Evolutionary conservation across 1,140 invertebrate species (phyloP).

Genomic region (Anagrus nilaparvatae): DNA sequence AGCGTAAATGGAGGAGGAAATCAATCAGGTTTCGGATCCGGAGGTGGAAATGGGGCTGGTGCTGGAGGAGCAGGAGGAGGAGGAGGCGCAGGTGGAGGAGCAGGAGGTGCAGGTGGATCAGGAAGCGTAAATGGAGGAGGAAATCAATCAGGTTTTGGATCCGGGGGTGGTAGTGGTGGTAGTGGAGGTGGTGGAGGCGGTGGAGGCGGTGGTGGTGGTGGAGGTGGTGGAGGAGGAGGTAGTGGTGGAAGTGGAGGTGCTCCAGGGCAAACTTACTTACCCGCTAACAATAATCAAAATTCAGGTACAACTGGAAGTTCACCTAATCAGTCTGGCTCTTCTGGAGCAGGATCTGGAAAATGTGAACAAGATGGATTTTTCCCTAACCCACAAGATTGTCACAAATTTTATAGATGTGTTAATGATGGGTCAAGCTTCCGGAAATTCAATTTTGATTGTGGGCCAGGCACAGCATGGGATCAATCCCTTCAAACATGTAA

Average conservation of each 20-base stretch:
- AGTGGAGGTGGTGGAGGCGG: slow-evolving; percentile 21
- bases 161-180: slow-evolving; percentile 16
- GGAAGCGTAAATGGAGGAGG: not conserved
- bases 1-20: no score
- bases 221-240: no score
- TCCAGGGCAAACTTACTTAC: slow-evolving; percentile 8
- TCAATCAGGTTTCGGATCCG: no score
- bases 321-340: slow-evolving; percentile 47
- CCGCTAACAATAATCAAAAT: no score
- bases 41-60: slow-evolving; percentile 15
- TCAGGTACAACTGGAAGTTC: slow-evolving; percentile 8
- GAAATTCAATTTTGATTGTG: slow-evolving; percentile 30
- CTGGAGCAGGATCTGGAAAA: slow-evolving; percentile 53
- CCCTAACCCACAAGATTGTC: slow-evolving; percentile 48
- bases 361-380: slow-evolving; percentile 56
- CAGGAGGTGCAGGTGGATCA: not conserved
- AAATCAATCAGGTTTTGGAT: no score
- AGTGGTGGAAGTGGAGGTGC: not conserved
- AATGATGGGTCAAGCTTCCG: slow-evolving; percentile 32
- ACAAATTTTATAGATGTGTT: slow-evolving; percentile 48
- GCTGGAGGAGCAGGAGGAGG: slow-evolving; percentile 22
- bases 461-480: slow-evolving; percentile 37
- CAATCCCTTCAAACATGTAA: slow-evolving; percentile 32
- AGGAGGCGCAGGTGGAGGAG: not conserved
- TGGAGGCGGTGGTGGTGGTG: no score